Base-by-base conservation (phyloP, 2,113 vertebrate species). In the Seriola rivoliana region DNA sequence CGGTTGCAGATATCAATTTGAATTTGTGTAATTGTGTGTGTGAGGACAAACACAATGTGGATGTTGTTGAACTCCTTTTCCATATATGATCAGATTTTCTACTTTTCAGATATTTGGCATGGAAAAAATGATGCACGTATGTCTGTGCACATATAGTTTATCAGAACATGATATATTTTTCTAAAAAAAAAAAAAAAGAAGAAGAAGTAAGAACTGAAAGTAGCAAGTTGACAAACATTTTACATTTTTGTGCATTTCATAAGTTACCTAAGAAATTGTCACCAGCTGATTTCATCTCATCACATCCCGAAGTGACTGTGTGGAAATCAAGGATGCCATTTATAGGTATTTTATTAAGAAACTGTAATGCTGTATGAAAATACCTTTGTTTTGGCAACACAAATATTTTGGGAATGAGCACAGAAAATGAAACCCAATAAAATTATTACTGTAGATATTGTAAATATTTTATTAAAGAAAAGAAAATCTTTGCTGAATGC, bases 401-500 rank as follows among this genome's bases (percentile, higher is more conserved):
- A 57, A 70, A 23, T 4, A 0, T 44, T 29, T 66, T 59, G 9
- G 48, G 34, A 68, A 73, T 67, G 7, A 25, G 48, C 54, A 87
- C 34, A 82, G 13, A 71, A 80, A n/a, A 71, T 59, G 44, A 81
- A 80, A 75, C 48, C 34, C 25, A 82, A 57, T 70, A 17, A 66
- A 62, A 55, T 21, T 19, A 46, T 65, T 16, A 17, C 16, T 88
- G 80, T 89, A 90, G 10, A 89, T 88, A 89, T 4, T 92, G 89
- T 90, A 82, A 64, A 90, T 90, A 88, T 65, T 74, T 42, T 64
- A 55, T 48, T 16, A 10, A 38, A 73, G 50, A 80, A n/a, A 36
- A 59, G 21, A 60, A 65, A 67, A 42, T 60, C 10, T 21, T 84
- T 73, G 10, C 52, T 75, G 23, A 75, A 78, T 34, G 72, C 40